Conservation (phyloP, 2,888 invertebrate genomes). For the Cancer borealis region DNA sequence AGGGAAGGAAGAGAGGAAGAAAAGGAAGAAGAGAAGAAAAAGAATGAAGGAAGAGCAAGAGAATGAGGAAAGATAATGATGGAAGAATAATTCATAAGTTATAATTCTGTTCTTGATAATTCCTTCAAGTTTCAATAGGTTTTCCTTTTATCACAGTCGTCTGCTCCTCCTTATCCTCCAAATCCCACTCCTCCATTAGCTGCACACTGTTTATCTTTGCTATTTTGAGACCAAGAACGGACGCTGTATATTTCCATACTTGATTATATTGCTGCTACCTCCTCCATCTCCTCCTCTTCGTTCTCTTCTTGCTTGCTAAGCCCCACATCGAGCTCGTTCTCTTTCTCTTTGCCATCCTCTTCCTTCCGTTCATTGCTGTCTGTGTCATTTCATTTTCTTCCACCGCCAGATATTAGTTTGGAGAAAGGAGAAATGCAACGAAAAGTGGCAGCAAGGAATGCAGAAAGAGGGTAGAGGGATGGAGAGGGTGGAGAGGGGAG, state of each 20-base stretch:
- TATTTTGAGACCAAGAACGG: constrained; percentile 6
- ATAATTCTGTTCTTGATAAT: background rate
- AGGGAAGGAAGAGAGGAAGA: background rate
- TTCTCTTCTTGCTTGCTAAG: too few species aligned
- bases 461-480: background rate
- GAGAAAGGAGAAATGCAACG: background rate
- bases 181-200: constrained; percentile 17
- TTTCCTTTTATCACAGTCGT: background rate
- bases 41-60: background rate
- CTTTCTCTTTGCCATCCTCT: constrained; percentile 35
- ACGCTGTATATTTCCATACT: constrained; percentile 37
- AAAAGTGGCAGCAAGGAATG: background rate
- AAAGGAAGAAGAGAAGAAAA: background rate
- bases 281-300: background rate
- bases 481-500: background rate
- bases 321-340: constrained; percentile 22
- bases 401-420: background rate
- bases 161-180: background rate
- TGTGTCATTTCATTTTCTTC: background rate
- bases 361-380: constrained; percentile 8
- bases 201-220: constrained; percentile 17
- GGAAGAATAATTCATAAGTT: background rate
- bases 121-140: background rate
- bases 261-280: background rate
- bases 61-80: background rate